Conservation (phyloP, 2,797 vertebrate genomes). For the Pachyuromys duprasi region DNA sequence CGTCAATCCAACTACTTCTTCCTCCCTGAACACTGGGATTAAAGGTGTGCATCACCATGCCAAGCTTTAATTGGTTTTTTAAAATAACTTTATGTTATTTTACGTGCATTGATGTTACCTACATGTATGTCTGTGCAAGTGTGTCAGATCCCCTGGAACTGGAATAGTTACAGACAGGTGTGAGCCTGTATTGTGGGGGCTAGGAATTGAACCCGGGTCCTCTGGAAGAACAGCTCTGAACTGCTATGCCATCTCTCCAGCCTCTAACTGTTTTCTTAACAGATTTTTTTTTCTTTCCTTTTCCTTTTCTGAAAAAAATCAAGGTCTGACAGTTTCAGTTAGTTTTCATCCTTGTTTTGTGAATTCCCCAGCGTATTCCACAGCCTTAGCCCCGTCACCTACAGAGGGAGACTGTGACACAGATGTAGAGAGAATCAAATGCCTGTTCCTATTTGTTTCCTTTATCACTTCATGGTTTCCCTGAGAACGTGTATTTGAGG, state of each 20-base stretch:
- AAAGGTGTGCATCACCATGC: too few species aligned
- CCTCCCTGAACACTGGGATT: too few species aligned
- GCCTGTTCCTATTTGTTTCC: neutral
- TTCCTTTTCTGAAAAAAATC: slow-evolving; percentile 45
- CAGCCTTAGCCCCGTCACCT: neutral
- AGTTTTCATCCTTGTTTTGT: slow-evolving; percentile 18
- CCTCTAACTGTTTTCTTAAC: neutral
- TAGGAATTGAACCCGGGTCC: neutral
- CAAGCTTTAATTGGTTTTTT: too few species aligned
- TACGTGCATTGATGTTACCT: neutral
- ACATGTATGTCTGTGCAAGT: neutral
- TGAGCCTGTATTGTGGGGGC: neutral
- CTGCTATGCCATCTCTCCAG: neutral
- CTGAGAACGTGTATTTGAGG: slow-evolving; percentile 41
- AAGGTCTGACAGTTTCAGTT: slow-evolving; percentile 16
- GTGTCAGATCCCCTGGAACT: neutral
- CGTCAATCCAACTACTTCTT: too few species aligned
- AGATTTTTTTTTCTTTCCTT: neutral
- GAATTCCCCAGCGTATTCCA: neutral
- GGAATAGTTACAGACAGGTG: too few species aligned
- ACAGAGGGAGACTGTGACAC: neutral
- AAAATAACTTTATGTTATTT: neutral
- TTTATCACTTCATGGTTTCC: slow-evolving; percentile 15
- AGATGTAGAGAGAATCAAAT: neutral
- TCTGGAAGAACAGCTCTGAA: too few species aligned